phyloP scores from a whole-genome alignment of 2,888 invertebrate species.

The Phania funesta region DNA sequence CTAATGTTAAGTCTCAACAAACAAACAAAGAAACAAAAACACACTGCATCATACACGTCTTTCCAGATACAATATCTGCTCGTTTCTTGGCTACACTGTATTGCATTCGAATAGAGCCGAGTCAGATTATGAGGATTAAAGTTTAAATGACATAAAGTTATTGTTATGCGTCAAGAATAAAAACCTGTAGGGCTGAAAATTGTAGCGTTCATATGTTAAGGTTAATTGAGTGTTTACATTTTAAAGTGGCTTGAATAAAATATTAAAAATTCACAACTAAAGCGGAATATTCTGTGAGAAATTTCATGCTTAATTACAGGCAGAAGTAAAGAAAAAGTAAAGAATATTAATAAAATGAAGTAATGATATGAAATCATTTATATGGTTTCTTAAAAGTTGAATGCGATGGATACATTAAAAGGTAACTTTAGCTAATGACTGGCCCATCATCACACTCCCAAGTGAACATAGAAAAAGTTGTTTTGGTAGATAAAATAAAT shows the following conservation, averaged over 20 bases:
- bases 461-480: no score
- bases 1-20: constrained; percentile 40
- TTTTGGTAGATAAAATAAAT: no score
- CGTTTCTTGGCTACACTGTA: constrained; percentile 9
- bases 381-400: no score
- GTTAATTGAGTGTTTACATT: constrained; percentile 2
- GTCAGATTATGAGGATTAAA: constrained; percentile 46
- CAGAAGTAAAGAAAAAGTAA: no score
- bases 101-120: constrained; percentile 39
- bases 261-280: neutral
- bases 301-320: no score
- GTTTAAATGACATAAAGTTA: constrained; percentile 32
- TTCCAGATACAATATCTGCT: neutral
- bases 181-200: neutral
- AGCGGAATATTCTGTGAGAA: no score
- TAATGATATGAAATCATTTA: no score
- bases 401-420: no score
- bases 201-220: neutral
- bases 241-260: neutral
- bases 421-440: no score
- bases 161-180: constrained; percentile 4
- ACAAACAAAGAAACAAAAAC: neutral
- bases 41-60: neutral
- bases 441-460: no score
- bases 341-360: no score